Evolutionary conservation across 2,888 invertebrate species (phyloP).

Genomic region (Nephrotoma flavescens): DNA sequence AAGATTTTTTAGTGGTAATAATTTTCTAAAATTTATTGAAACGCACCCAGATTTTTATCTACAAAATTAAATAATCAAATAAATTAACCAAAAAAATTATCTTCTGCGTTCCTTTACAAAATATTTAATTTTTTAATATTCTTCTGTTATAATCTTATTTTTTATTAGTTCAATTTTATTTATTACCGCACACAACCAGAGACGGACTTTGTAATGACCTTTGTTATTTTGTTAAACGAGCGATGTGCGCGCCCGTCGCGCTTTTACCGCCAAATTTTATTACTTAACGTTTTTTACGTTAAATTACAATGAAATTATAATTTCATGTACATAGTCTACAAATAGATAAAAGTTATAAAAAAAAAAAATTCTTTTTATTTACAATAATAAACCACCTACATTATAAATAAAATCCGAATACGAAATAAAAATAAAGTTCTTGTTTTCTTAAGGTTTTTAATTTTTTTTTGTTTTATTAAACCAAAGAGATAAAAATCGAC

Average conservation of each 20-base stretch:
- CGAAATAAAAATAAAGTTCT: not conserved
- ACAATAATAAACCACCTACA: not conserved
- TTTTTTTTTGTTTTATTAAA: not conserved
- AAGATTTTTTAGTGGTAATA: not conserved
- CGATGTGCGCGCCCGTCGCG: not conserved
- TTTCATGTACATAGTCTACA: not conserved
- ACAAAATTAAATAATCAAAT: slow-evolving; percentile 2
- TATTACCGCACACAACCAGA: not conserved
- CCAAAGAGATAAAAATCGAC: not conserved
- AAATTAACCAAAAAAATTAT: not conserved
- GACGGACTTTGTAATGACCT: not conserved
- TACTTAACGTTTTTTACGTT: not conserved
- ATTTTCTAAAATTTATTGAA: slow-evolving; percentile 1
- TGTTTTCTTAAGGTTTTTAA: not conserved
- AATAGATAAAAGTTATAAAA: not conserved
- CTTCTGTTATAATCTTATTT: not conserved
- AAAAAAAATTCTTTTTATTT: not conserved
- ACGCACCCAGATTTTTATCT: slow-evolving; percentile 7
- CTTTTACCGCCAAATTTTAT: not conserved
- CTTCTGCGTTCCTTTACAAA: not conserved
- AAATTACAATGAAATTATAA: not conserved
- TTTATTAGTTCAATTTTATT: not conserved
- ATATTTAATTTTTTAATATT: not conserved
- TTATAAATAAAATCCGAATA: not conserved
- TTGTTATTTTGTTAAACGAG: too few species aligned